A percentile compares a stretch with the other conserved stretches of the same genome.
Evolutionary conservation across 2,888 invertebrate species (phyloP).

Genomic region (Gari tellinella): DNA sequence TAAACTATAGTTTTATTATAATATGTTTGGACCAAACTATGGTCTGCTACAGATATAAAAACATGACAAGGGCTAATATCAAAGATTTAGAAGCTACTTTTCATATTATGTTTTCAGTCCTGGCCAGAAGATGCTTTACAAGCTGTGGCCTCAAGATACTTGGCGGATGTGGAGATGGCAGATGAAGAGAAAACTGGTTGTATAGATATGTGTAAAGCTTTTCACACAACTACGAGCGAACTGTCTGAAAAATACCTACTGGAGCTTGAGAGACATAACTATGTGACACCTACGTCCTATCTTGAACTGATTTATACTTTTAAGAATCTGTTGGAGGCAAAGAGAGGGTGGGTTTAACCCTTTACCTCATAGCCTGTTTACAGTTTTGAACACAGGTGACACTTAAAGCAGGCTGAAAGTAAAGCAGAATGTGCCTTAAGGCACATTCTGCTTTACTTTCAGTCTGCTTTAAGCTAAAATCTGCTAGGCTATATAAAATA

Average conservation of each 20-base stretch:
- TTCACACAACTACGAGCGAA: constrained; percentile 92
- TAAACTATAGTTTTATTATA: no score
- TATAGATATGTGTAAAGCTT: constrained; percentile 94
- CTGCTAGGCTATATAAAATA: no score
- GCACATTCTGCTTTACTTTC: no score
- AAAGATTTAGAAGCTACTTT: no score
- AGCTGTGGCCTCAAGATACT: constrained; percentile 94
- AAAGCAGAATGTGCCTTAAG: no score
- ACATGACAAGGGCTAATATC: no score
- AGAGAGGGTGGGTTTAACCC: constrained; percentile 91
- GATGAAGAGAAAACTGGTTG: constrained; percentile 90
- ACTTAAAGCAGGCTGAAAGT: no score
- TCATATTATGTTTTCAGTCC: constrained; percentile 87
- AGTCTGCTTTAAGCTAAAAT: no score
- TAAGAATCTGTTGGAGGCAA: constrained; percentile 90
- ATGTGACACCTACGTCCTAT: constrained; percentile 97
- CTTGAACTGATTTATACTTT: constrained; percentile 96
- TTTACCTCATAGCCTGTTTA: no score
- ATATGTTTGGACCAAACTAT: no score
- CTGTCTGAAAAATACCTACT: constrained; percentile 88
- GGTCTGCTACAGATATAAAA: no score
- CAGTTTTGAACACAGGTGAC: no score
- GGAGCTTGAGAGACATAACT: constrained; percentile 91
- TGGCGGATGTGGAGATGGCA: constrained; percentile 91
- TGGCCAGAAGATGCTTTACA: constrained; percentile 97